phyloP scores from a whole-genome alignment of 2,113 vertebrate genomes.

The Boulengeromyrus knoepffleri region DNA sequence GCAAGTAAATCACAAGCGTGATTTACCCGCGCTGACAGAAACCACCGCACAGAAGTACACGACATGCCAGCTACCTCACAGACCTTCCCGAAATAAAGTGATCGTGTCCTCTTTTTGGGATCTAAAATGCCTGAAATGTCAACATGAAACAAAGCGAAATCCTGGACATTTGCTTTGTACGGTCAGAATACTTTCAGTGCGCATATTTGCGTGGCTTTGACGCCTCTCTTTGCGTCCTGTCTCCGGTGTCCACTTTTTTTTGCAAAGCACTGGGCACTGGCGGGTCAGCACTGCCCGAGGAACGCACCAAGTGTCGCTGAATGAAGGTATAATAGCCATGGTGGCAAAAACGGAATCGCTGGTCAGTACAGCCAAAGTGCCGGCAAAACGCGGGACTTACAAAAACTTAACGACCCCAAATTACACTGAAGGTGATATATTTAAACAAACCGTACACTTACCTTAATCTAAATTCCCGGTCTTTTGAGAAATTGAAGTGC shows the following conservation, averaged over 20 bases:
- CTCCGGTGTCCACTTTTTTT: not conserved
- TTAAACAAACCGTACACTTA: not conserved
- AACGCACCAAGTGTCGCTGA: not conserved
- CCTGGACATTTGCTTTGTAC: not conserved
- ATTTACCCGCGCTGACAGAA: not conserved
- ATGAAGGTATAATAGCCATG: not conserved
- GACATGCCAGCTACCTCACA: not conserved
- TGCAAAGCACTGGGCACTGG: not conserved
- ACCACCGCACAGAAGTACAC: not conserved
- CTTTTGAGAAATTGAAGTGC: not conserved
- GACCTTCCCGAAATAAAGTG: not conserved
- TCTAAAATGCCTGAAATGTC: not conserved
- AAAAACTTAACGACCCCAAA: not conserved
- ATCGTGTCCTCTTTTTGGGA: not conserved
- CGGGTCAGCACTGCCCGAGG: not conserved
- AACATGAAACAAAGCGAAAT: too few species aligned
- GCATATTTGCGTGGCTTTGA: not conserved
- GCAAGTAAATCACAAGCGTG: not conserved
- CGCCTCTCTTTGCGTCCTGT: not conserved
- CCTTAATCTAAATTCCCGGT: not conserved
- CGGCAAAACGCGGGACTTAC: not conserved
- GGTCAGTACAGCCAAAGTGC: not conserved
- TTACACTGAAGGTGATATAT: not conserved
- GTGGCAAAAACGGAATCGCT: not conserved
- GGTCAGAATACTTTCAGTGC: not conserved